These are phyloP conservation scores for Riptortus pedestris DNA, from an alignment of 1,140 invertebrate species.

Conservation along the genomic window DNA sequence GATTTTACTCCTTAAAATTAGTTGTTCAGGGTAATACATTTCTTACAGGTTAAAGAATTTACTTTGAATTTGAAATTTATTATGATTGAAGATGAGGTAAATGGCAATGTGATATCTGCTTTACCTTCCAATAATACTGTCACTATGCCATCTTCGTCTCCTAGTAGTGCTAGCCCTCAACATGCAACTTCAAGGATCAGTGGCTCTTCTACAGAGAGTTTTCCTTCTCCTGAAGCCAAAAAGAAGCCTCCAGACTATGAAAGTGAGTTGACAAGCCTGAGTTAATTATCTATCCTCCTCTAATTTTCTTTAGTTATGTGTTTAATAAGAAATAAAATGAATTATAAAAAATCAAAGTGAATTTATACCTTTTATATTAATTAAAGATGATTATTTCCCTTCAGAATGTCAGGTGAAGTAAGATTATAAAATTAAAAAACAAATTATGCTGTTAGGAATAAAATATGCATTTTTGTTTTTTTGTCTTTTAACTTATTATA, in stretches of 20 bases:
- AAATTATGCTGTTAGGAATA: no score
- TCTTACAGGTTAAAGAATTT: not conserved
- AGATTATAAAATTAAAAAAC: no score
- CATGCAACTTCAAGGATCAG: constrained; percentile 4
- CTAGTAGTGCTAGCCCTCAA: not conserved
- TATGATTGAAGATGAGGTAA: constrained; percentile 26
- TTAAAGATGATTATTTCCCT: no score
- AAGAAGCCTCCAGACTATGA: constrained; percentile 22
- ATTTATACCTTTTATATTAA: not conserved
- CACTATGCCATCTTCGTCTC: not conserved
- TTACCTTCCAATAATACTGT: not conserved
- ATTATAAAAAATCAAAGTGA: not conserved
- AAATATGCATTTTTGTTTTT: no score
- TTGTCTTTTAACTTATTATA: no score
- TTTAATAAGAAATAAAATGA: not conserved
- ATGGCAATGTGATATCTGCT: constrained; percentile 21
- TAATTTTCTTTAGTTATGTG: not conserved
- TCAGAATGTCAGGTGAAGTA: no score
- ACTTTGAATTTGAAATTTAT: not conserved
- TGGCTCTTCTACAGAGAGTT: constrained; percentile 22
- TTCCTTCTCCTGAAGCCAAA: constrained; percentile 18
- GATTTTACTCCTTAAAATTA: not conserved
- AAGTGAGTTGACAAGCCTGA: constrained; percentile 9
- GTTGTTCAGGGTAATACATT: not conserved
- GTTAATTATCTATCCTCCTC: not conserved